phyloP scores from a whole-genome alignment of 2,888 invertebrate species.

The Lasioglossum villosulum region DNA sequence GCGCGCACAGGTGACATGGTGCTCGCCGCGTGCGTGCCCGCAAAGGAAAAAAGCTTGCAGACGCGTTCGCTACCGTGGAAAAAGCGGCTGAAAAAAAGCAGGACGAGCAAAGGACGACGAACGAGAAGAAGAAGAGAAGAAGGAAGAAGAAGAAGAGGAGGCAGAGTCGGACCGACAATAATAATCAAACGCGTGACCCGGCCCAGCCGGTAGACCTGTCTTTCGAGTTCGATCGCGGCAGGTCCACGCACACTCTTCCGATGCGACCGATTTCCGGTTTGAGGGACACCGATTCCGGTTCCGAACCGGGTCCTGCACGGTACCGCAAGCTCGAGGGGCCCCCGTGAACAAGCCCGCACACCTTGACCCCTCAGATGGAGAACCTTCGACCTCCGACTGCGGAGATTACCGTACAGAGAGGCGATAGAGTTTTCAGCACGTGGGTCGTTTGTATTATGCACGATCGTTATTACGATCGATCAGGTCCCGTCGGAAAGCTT shows the following conservation, averaged over 20 bases:
- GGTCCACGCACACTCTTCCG: conserved; percentile 46
- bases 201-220: conserved; percentile 73
- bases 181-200: conserved; percentile 72
- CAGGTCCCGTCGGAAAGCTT: neutral
- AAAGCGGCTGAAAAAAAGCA: conserved; percentile 19
- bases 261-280: conserved; percentile 73
- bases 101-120: neutral
- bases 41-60: conserved; percentile 56
- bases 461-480: neutral
- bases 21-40: conserved; percentile 49
- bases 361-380: conserved; percentile 22
- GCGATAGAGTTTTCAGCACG: neutral
- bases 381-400: conserved; percentile 43
- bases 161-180: conserved; percentile 53
- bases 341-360: neutral
- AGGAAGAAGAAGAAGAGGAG: neutral
- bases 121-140: conserved; percentile 14
- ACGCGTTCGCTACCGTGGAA: conserved; percentile 26
- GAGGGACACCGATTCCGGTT: conserved; percentile 74
- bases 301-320: conserved; percentile 54
- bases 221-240: conserved; percentile 74
- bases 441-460: neutral
- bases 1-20: conserved; percentile 65
- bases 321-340: conserved; percentile 56
- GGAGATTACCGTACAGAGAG: neutral